Percentiles rank a stretch among this genome's conserved stretches.
These are phyloP conservation scores for Herpailurus yagouaroundi DNA, from an alignment of 2,113 vertebrate species.

Conservation along the genomic window DNA sequence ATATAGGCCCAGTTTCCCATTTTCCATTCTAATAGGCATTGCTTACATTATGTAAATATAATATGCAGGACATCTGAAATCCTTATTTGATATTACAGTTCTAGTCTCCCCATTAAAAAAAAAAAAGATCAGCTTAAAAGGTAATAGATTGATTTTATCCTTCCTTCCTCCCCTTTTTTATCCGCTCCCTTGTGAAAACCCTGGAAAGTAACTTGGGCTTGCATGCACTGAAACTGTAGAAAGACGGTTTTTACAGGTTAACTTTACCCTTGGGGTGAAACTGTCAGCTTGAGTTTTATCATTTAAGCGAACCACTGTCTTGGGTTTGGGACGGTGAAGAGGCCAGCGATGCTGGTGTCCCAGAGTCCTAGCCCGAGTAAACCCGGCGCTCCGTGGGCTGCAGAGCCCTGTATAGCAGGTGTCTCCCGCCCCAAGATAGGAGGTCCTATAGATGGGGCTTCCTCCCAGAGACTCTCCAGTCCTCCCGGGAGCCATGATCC, in stretches of 20 bases:
- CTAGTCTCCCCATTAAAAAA: background rate
- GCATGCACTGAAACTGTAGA: background rate
- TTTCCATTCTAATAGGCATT: background rate
- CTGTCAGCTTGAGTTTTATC: background rate
- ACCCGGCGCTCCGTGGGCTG: background rate
- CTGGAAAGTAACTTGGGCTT: background rate
- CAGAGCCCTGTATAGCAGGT: accelerated
- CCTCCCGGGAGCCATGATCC: background rate
- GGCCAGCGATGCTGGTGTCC: background rate
- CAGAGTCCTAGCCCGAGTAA: no score
- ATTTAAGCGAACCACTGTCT: background rate
- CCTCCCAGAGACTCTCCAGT: background rate
- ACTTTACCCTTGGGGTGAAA: background rate
- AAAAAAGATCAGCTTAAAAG: background rate
- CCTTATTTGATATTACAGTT: background rate
- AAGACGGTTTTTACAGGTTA: background rate
- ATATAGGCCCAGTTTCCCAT: background rate
- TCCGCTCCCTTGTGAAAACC: background rate
- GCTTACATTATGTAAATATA: background rate
- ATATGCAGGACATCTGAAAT: background rate
- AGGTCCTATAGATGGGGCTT: background rate
- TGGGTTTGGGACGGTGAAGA: background rate
- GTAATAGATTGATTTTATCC: background rate
- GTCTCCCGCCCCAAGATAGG: background rate
- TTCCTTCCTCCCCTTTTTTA: background rate